Evolutionary conservation across 1,140 invertebrate species (phyloP).

Genomic region (Eriosoma lanigerum): DNA sequence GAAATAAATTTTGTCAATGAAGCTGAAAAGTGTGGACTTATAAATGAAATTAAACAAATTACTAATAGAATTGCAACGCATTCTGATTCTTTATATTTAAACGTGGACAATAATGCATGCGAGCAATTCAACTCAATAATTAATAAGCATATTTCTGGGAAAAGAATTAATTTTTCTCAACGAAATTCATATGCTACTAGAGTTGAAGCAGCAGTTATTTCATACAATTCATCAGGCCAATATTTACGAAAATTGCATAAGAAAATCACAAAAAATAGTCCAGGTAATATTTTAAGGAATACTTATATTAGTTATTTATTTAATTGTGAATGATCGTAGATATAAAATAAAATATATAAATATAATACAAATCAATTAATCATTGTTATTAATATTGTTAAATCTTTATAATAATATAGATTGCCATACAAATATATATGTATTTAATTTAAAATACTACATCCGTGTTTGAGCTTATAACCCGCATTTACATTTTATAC

Average conservation of each 20-base stretch:
- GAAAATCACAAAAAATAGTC: not conserved
- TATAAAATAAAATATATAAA: too few relatives aligned
- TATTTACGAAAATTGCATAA: not conserved
- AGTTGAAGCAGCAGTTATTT: not conserved
- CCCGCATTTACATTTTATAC: too few relatives aligned
- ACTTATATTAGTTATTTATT: too few relatives aligned
- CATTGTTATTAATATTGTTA: too few relatives aligned
- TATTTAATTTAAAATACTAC: too few relatives aligned
- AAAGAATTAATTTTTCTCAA: not conserved
- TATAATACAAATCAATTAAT: too few relatives aligned
- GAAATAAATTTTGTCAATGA: not conserved
- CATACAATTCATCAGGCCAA: not conserved
- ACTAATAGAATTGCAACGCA: not conserved
- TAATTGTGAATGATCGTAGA: too few relatives aligned
- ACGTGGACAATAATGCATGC: not conserved
- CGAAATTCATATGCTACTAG: not conserved
- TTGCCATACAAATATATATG: too few relatives aligned
- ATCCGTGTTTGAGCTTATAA: too few relatives aligned
- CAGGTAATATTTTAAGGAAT: too few relatives aligned
- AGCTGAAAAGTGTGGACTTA: not conserved
- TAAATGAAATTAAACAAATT: not conserved
- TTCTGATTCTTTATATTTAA: not conserved
- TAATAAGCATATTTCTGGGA: not conserved
- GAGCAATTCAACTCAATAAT: not conserved
- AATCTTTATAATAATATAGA: too few relatives aligned